Conservation (phyloP, 2,113 vertebrate species). For the Oceanodroma tethys region DNA sequence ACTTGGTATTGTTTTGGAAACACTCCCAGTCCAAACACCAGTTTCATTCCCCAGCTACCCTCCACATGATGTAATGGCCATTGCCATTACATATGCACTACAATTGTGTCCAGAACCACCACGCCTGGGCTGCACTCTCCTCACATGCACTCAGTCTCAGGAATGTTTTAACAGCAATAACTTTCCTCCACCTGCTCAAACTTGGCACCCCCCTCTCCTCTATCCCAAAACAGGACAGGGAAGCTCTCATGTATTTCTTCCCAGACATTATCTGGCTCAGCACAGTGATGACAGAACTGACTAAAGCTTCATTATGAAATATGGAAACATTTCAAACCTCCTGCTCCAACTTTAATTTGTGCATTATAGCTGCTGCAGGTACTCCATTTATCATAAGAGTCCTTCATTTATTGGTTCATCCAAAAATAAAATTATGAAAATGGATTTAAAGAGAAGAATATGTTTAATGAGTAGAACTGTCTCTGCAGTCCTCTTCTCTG, state of each 20-base stretch:
- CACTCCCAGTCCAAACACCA: background rate
- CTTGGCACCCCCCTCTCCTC: background rate
- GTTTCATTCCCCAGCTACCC: constrained; percentile 37
- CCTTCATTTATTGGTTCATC: constrained; percentile 50
- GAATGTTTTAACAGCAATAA: background rate
- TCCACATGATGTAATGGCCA: background rate
- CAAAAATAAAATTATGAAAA: constrained; percentile 42
- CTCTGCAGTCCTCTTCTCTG: constrained; percentile 20
- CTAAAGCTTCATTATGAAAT: constrained; percentile 50
- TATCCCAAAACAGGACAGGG: background rate
- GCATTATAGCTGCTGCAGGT: constrained; percentile 24
- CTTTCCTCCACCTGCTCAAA: constrained; percentile 13
- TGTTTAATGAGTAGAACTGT: constrained; percentile 48
- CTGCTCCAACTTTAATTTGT: constrained; percentile 53
- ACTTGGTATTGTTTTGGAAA: constrained; percentile 19
- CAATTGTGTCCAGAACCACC: background rate
- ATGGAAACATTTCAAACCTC: constrained; percentile 47
- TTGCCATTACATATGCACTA: background rate
- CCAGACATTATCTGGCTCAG: constrained; percentile 5
- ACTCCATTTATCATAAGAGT: constrained; percentile 56
- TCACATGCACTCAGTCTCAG: background rate
- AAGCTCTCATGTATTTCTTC: background rate
- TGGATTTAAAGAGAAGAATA: constrained; percentile 54
- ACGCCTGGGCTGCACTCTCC: background rate
- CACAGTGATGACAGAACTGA: background rate